Evolutionary conservation across 2,797 vertebrate species (phyloP), one percentile per base, ranked within the genome.

Genomic region (Mormyrops attenuatus): DNA sequence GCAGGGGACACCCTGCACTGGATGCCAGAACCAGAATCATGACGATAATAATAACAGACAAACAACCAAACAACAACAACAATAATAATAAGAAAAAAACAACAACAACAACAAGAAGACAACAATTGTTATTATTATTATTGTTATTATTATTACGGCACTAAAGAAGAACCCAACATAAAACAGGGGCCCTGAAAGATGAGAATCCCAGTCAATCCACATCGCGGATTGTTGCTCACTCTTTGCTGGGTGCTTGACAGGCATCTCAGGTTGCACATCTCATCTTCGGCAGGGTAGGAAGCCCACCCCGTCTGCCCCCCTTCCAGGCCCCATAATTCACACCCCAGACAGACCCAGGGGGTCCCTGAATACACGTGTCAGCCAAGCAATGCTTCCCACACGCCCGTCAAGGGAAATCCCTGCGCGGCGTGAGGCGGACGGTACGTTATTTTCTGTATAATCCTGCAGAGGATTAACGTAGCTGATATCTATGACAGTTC

Each of bases 381-480:
- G n/a, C 17, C 8, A 22, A 84, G 38, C 41, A 22, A 22, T 5
- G 80, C 38, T 49, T 84, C 41, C 7, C 80, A 84, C 44, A 11
- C 44, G 8, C 38, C 77, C 34, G 44, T 22, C 80, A 22, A 49
- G 80, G 80, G 44, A n/a, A 84, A 84, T 49, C 44, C 44, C 80
- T 49, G 41, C 80, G 1, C 44, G 4, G 69, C 6, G 30, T 17
- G 13, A 34, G 69, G 30, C 15, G 34, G 34, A 9, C 6, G 3
- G 17, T 0, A 50, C 41, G 44, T 41, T 77, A 44, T 88, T 69
- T 88, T 41, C 57, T 1, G 49, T 88, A 38, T 41, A 57, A 89
- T 89, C 73, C 69, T 53, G 34, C 34, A 82, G 88, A 22, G 17
- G 88, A 89, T 82, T 89, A 57, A n/a, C 9, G 34, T 52, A 15